A percentile compares a stretch with the other conserved stretches of the same genome.
Evolutionary conservation across 2,888 invertebrate species (phyloP).

Genomic region (Chrysotoxum bicinctum): DNA sequence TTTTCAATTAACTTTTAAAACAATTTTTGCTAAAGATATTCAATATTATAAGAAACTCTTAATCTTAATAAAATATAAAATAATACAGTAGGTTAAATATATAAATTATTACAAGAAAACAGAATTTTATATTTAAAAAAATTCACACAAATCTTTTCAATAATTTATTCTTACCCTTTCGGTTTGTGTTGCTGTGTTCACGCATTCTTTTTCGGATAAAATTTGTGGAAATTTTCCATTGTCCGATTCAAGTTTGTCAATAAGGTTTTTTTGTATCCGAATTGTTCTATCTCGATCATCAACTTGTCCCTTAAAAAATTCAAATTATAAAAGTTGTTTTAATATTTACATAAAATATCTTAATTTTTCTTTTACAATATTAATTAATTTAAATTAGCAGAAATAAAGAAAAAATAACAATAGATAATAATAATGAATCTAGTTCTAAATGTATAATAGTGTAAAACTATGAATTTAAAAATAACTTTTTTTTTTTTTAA

Average conservation of each 20-base stretch:
- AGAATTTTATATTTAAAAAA: not conserved
- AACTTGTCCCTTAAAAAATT: constrained; percentile 86
- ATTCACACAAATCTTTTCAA: not conserved
- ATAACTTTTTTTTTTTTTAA: not conserved
- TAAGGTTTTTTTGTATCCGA: constrained; percentile 89
- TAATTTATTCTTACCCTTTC: constrained; percentile 86
- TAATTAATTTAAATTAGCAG: constrained; percentile 32
- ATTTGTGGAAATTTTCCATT: constrained; percentile 79
- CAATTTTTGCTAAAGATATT: too few relatives aligned
- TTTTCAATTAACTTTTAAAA: too few relatives aligned
- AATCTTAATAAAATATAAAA: too few relatives aligned
- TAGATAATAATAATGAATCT: constrained; percentile 30
- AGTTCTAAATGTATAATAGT: constrained; percentile 18
- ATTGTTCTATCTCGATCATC: constrained; percentile 93
- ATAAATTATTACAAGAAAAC: too few relatives aligned
- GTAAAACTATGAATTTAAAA: constrained; percentile 32
- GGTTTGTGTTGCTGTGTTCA: constrained; percentile 93
- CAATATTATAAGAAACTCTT: too few relatives aligned
- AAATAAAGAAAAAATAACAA: constrained; percentile 36
- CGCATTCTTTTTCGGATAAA: constrained; percentile 83
- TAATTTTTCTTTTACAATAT: constrained; percentile 29
- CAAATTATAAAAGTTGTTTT: not conserved
- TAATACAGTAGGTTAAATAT: too few relatives aligned
- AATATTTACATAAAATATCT: constrained; percentile 6
- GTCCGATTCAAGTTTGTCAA: constrained; percentile 84